Base-by-base conservation (phyloP, 1,140 invertebrate genomes). In the Calosoma granatense region DNA sequence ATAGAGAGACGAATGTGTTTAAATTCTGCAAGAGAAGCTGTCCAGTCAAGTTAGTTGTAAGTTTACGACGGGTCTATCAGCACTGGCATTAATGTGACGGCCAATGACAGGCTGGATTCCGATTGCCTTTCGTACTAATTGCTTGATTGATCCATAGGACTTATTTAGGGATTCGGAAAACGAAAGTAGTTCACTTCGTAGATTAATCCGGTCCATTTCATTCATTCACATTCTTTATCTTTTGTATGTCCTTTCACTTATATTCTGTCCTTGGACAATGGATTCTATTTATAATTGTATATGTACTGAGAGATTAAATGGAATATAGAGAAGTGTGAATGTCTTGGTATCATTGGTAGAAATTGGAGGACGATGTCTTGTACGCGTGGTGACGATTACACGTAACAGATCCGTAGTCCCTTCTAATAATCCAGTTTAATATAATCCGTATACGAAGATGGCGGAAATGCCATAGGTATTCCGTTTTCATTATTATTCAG, bases 401-500 rank as follows among this genome's bases (percentile, higher is more conserved):
- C 26, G 26, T 30, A 30, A 30, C 26, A 30, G 26, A 30, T 30
- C 26, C 14, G 26, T 14, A 30, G 26, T 30, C 14, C 14, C 26
- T 30, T 30, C 26, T 47, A 47, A 47, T 47, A 47, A 12, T 47
- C 41, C 9, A 9, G 41, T 47, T 47, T 47, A 47, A 47, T 47
- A 47, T 47, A 47, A 47, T 47, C 41, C 41, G 17, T 47, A 17
- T 47, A 17, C 9, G 6, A 47, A 4, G 9, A 17, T 17, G 9
- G 3, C 9, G 17, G 41, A 47, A 47, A 47, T 47, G 41, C 17
- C 17, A 47, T 47, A 47, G 41, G 41, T 47, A 47, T 47, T 47
- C 41, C 41, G 26, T 30, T 30, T 30, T 30, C 26, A 47, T 47
- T 47, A 47, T 12, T 47, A 47, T 47, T 47, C 41, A 47, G 41